These are phyloP conservation scores for Drosophila sechellia DNA, from an alignment of 1,140 invertebrate genomes.

Conservation along the genomic window DNA sequence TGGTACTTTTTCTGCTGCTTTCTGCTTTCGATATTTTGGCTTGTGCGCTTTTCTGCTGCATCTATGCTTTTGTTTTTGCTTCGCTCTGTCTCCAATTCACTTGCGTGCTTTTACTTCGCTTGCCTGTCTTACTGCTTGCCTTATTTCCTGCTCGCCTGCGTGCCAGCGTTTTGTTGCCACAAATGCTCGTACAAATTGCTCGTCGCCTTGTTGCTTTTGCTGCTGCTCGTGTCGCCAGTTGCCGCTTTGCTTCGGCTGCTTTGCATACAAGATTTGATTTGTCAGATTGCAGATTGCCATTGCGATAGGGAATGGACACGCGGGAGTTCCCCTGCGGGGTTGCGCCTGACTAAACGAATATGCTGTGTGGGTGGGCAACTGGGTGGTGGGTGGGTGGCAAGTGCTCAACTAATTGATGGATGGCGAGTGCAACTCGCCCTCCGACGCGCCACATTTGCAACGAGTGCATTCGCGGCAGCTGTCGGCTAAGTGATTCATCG, in stretches of 20 bases:
- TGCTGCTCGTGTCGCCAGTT: slow-evolving; percentile 8
- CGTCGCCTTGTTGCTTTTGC: slow-evolving; percentile 54
- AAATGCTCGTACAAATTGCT: slow-evolving; percentile 75
- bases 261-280: slow-evolving; percentile 73
- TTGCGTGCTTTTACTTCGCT: slow-evolving; percentile 6
- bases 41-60: background rate
- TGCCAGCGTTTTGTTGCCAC: slow-evolving; percentile 58
- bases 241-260: slow-evolving; percentile 34
- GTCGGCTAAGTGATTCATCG: slow-evolving; percentile 42
- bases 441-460: slow-evolving; percentile 9
- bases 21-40: background rate
- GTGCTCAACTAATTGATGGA: slow-evolving; percentile 53
- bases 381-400: slow-evolving; percentile 5
- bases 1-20: background rate
- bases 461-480: slow-evolving; percentile 23
- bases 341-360: slow-evolving; percentile 22
- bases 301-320: slow-evolving; percentile 38
- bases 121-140: slow-evolving; percentile 5
- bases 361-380: slow-evolving; percentile 11
- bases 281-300: slow-evolving; percentile 63
- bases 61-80: background rate
- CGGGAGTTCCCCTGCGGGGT: slow-evolving; percentile 17
- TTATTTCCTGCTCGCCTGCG: slow-evolving; percentile 20
- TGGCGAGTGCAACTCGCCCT: slow-evolving; percentile 16
- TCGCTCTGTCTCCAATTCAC: slow-evolving; percentile 1